Percentiles rank a stretch among this genome's conserved stretches.
Evolutionary conservation across 1,140 invertebrate genomes (phyloP).

Genomic region (Solenopsis fugax): DNA sequence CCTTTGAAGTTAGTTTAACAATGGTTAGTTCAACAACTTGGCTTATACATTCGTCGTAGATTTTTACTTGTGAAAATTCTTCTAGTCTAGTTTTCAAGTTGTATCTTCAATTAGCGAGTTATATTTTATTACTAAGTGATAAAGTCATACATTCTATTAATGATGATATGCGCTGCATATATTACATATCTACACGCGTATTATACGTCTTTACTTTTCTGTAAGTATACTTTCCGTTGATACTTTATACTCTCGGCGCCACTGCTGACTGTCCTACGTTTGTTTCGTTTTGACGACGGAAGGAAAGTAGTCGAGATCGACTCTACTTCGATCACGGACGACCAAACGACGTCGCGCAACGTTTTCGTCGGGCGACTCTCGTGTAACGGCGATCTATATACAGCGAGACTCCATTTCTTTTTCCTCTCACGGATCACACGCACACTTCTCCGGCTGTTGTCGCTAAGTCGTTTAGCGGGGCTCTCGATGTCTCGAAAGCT

Average conservation of each 20-base stretch:
- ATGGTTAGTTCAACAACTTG: not conserved
- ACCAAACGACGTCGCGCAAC: slow-evolving; percentile 63
- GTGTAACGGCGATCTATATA: slow-evolving; percentile 41
- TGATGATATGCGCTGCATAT: slow-evolving; percentile 28
- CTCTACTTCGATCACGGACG: slow-evolving; percentile 65
- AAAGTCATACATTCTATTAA: not conserved
- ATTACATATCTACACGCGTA: slow-evolving; percentile 57
- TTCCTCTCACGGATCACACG: slow-evolving; percentile 58
- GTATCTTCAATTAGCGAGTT: not conserved
- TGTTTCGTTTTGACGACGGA: slow-evolving; percentile 68
- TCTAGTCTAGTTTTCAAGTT: not conserved
- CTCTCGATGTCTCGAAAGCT: slow-evolving; percentile 44
- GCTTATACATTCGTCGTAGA: not conserved
- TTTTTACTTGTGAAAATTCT: slow-evolving; percentile 4
- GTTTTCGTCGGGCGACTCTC: slow-evolving; percentile 21
- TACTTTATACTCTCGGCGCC: slow-evolving; percentile 63
- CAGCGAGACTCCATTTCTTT: slow-evolving; percentile 52
- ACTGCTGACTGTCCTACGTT: slow-evolving; percentile 71
- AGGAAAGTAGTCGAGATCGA: slow-evolving; percentile 51
- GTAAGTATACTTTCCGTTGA: slow-evolving; percentile 59
- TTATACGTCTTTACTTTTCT: slow-evolving; percentile 58
- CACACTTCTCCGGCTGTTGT: slow-evolving; percentile 46
- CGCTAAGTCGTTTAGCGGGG: slow-evolving; percentile 25
- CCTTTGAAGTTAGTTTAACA: not conserved
- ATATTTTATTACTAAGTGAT: not conserved